Conservation (phyloP, 2,797 vertebrate species). For the Onychomys arenicola region DNA sequence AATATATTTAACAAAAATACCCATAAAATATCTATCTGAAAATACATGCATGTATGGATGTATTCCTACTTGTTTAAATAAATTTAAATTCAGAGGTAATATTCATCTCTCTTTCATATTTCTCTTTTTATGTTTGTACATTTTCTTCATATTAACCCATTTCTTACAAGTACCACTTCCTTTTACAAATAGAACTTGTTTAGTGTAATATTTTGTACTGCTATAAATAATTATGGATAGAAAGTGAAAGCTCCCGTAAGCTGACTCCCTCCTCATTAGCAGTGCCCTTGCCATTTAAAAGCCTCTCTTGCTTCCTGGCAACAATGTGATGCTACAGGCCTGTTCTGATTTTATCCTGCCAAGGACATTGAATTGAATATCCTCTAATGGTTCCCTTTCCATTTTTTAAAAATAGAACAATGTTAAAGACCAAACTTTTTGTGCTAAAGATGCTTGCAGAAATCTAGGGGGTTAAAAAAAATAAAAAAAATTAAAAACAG, state of each 20-base stretch:
- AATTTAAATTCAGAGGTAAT: neutral
- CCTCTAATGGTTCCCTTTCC: neutral
- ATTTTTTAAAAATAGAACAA: neutral
- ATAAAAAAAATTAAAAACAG: conserved; percentile 30
- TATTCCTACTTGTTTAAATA: conserved; percentile 51
- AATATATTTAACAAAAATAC: conserved; percentile 22
- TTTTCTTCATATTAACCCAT: conserved; percentile 60
- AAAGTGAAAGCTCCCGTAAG: conserved; percentile 30
- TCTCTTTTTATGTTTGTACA: conserved; percentile 16
- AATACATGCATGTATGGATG: neutral
- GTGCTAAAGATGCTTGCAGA: neutral
- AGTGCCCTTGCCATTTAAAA: conserved; percentile 21
- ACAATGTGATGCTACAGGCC: conserved; percentile 37
- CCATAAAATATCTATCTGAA: conserved; percentile 26
- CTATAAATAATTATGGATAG: conserved; percentile 11
- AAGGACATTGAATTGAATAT: conserved; percentile 39
- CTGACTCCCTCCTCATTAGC: conserved; percentile 26
- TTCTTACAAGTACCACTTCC: conserved; percentile 8
- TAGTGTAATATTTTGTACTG: conserved; percentile 26
- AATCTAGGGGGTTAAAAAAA: neutral
- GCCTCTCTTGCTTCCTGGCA: conserved; percentile 33
- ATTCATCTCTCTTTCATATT: conserved; percentile 9
- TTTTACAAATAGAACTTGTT: conserved; percentile 48
- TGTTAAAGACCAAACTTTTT: conserved; percentile 51
- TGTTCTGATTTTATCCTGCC: conserved; percentile 35